A percentile compares a stretch with the other conserved stretches of the same genome.
phyloP scores from a whole-genome alignment of 2,888 invertebrate species.

The Rhaphigaster nebulosa region DNA sequence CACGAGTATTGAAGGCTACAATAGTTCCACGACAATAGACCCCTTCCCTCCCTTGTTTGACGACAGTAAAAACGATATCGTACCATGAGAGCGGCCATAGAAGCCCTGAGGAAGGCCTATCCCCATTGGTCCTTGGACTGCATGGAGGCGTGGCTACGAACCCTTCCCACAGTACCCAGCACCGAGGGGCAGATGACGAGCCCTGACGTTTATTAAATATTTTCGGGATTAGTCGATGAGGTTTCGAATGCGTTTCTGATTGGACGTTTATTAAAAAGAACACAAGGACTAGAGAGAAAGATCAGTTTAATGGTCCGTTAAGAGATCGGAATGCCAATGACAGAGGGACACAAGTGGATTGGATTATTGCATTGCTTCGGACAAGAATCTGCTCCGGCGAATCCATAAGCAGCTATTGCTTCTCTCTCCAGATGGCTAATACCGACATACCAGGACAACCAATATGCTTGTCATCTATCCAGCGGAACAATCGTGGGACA shows the following conservation, averaged over 20 bases:
- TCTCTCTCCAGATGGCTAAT: conserved; percentile 15
- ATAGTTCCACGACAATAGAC: conserved; percentile 42
- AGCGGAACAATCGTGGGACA: neutral
- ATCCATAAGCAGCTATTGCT: conserved; percentile 23
- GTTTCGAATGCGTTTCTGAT: conserved; percentile 59
- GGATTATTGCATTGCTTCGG: conserved; percentile 46
- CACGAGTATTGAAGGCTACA: conserved; percentile 30
- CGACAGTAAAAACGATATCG: conserved; percentile 54
- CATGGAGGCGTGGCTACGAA: conserved; percentile 1
- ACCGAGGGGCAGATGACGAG: neutral
- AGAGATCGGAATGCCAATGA: conserved; percentile 31
- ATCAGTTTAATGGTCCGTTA: conserved; percentile 37
- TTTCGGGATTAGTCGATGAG: conserved; percentile 57
- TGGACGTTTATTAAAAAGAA: conserved; percentile 59
- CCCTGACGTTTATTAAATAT: conserved; percentile 60
- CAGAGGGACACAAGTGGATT: conserved; percentile 36
- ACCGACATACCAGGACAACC: conserved; percentile 42
- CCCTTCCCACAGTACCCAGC: conserved; percentile 35
- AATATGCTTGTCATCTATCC: conserved; percentile 37
- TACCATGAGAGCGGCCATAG: conserved; percentile 39
- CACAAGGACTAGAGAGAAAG: neutral
- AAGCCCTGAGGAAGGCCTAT: neutral
- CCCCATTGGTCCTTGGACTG: neutral
- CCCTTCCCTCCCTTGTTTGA: conserved; percentile 49
- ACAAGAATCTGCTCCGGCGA: neutral